Percentiles rank a stretch among this genome's conserved stretches.
These are phyloP conservation scores for Apodemus agrarius DNA, from an alignment of 2,797 vertebrate species.

Conservation along the genomic window DNA sequence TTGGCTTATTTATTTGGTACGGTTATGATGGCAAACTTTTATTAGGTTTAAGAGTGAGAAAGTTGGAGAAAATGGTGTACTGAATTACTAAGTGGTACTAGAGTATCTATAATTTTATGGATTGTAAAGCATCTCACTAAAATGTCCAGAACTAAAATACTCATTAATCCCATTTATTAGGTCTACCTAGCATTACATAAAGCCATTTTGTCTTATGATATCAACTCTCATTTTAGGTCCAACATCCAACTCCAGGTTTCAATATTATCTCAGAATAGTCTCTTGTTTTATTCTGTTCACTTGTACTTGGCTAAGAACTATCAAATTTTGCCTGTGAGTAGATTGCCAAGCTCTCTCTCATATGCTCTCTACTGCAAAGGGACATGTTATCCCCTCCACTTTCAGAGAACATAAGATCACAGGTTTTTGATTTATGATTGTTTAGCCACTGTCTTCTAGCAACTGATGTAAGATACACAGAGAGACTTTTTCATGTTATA, in stretches of 20 bases:
- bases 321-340: conserved; percentile 41
- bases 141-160: not conserved
- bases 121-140: not conserved
- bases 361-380: conserved; percentile 30
- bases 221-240: conserved; percentile 33
- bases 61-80: not conserved
- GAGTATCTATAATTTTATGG: not conserved
- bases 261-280: conserved; percentile 57
- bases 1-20: not conserved
- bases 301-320: conserved; percentile 47
- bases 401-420: conserved; percentile 34
- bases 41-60: not conserved
- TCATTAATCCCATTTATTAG: not conserved
- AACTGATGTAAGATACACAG: conserved; percentile 64
- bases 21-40: not conserved
- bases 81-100: not conserved
- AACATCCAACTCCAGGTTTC: conserved; percentile 38
- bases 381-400: not conserved
- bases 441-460: conserved; percentile 66
- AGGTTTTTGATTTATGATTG: conserved; percentile 58
- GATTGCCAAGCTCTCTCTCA: not conserved
- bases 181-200: conserved; percentile 34
- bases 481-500: conserved; percentile 26
- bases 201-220: conserved; percentile 26
- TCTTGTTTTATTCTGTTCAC: conserved; percentile 46